These are phyloP conservation scores for Aphrocallistes beatrix DNA, from an alignment of 37 sponge, comb jelly and placozoan genomes.

Conservation along the genomic window DNA sequence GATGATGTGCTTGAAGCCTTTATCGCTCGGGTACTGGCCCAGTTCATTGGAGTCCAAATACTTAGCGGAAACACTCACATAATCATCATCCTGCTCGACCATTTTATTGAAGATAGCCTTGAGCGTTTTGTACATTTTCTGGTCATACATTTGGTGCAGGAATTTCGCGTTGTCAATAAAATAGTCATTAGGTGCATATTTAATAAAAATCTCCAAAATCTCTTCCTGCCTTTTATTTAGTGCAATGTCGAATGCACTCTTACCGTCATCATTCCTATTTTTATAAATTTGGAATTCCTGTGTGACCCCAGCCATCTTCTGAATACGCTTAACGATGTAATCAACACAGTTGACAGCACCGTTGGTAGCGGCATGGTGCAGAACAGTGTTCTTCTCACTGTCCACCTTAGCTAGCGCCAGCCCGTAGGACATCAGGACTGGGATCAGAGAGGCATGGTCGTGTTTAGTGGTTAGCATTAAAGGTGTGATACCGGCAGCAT, in stretches of 20 bases:
- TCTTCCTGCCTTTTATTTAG: not conserved
- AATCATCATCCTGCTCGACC: not conserved
- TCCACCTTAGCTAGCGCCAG: not conserved
- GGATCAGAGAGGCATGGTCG: not conserved
- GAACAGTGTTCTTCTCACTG: not conserved
- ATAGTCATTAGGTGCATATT: not conserved
- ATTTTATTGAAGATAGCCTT: not conserved
- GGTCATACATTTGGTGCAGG: not conserved
- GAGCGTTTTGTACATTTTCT: not conserved
- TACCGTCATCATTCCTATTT: not conserved
- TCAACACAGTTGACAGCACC: not conserved
- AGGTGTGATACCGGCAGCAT: not conserved
- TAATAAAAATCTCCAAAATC: not conserved
- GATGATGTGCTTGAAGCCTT: not conserved
- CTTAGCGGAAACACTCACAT: not conserved
- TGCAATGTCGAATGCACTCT: not conserved
- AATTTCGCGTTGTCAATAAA: not conserved
- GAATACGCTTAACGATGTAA: not conserved
- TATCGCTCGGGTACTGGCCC: constrained; percentile 10
- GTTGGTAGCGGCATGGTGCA: constrained; percentile 5
- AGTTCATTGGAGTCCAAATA: not conserved
- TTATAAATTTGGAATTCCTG: not conserved
- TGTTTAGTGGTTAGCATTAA: not conserved
- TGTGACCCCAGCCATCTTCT: not conserved
- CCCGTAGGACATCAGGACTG: not conserved